Evolutionary conservation across 37 sponge, comb jelly and placozoan species (phyloP).

Genomic region (Spongia lamella): DNA sequence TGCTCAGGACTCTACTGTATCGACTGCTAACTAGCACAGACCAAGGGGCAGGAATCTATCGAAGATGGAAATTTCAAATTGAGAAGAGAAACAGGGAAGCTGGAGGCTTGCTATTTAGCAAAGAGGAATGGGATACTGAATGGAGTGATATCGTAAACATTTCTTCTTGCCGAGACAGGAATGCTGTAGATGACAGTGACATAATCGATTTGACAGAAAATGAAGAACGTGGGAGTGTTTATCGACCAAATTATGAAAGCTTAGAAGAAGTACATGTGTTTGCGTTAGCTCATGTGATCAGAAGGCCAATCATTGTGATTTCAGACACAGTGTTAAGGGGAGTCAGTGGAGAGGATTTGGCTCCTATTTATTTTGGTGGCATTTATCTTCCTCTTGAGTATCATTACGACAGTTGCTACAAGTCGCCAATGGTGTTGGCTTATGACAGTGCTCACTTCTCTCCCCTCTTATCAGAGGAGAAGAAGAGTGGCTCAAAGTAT

Average conservation of each 20-base stretch:
- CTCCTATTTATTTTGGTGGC: constrained; percentile 95
- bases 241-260: constrained; percentile 71
- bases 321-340: constrained; percentile 74
- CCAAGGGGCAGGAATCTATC: constrained; percentile 40
- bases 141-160: constrained; percentile 82
- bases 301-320: constrained; percentile 86
- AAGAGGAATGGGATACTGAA: constrained; percentile 91
- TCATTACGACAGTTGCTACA: constrained; percentile 75
- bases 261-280: constrained; percentile 96
- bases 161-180: constrained; percentile 63
- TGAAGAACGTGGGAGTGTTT: constrained; percentile 39
- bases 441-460: constrained; percentile 94
- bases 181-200: background rate
- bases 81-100: constrained; percentile 69
- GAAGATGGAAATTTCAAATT: constrained; percentile 83
- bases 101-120: constrained; percentile 78
- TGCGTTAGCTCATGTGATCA: constrained; percentile 85
- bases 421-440: constrained; percentile 87
- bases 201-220: constrained; percentile 20
- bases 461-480: constrained; percentile 77
- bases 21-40: constrained; percentile 52
- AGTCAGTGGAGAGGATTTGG: constrained; percentile 65
- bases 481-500: background rate
- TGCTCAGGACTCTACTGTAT: constrained; percentile 75
- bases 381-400: constrained; percentile 90